Conservation (phyloP, 2,888 invertebrate species). For the Bimastos eiseni region DNA sequence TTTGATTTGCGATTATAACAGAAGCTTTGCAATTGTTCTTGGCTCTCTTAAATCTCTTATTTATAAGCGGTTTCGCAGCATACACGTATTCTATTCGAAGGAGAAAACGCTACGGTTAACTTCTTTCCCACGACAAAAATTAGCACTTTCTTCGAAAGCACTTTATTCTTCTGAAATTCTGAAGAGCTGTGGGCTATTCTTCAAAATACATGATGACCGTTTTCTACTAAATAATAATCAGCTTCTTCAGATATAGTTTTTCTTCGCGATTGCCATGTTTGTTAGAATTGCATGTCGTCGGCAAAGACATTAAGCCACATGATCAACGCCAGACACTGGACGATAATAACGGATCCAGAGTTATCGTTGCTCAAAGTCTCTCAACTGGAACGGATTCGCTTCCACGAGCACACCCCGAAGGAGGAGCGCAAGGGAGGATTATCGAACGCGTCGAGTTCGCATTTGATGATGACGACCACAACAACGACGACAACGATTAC, state of each 20-base stretch:
- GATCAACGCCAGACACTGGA: constrained; percentile 39
- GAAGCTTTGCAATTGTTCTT: neutral
- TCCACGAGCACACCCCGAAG: constrained; percentile 7
- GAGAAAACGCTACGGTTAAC: no score
- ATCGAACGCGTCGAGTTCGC: neutral
- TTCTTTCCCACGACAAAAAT: no score
- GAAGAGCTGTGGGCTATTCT: neutral
- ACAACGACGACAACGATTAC: neutral
- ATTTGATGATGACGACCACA: neutral
- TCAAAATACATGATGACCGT: neutral
- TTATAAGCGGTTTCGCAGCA: no score
- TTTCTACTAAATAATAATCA: neutral
- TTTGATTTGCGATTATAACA: neutral
- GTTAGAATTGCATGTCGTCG: constrained; percentile 37
- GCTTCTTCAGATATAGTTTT: neutral
- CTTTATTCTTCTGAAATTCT: neutral
- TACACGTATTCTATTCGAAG: no score
- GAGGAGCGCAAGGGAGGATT: constrained; percentile 19
- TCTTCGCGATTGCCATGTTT: neutral
- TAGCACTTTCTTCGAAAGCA: no score
- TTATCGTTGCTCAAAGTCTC: constrained; percentile 40
- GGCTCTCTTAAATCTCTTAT: no score
- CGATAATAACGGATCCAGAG: constrained; percentile 41
- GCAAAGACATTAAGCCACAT: constrained; percentile 38
- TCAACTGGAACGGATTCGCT: constrained; percentile 22